Evolutionary conservation across 2,888 invertebrate genomes (phyloP).

Genomic region (Heliconius ethilla): DNA sequence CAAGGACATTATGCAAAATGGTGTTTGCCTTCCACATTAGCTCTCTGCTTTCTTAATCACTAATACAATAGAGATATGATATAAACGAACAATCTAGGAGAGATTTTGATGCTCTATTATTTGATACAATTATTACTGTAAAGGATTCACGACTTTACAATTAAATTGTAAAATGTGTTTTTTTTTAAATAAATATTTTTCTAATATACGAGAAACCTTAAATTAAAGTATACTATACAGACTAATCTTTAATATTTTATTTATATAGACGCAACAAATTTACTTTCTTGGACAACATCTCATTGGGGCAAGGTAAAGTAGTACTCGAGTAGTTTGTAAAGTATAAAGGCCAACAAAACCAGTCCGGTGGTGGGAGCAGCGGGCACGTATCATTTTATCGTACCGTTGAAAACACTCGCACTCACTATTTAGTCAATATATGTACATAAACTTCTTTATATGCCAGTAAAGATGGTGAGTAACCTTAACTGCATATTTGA

Average conservation of each 20-base stretch:
- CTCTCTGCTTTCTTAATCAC: slow-evolving; percentile 63
- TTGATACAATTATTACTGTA: background rate
- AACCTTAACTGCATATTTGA: too few relatives aligned
- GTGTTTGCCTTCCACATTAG: slow-evolving; percentile 74
- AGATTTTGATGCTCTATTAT: slow-evolving; percentile 36
- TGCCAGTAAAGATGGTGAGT: too few relatives aligned
- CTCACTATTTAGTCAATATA: slow-evolving; percentile 67
- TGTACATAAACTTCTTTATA: background rate
- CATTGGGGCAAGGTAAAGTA: slow-evolving; percentile 14
- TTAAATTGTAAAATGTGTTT: background rate
- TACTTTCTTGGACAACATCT: slow-evolving; percentile 17
- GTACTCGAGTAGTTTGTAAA: slow-evolving; percentile 32
- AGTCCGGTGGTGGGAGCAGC: slow-evolving; percentile 58
- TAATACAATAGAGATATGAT: slow-evolving; percentile 60
- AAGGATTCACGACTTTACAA: background rate
- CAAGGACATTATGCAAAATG: slow-evolving; percentile 75
- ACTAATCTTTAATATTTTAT: background rate
- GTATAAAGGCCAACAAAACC: slow-evolving; percentile 54
- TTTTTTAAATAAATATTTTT: too few relatives aligned
- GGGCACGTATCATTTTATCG: slow-evolving; percentile 74
- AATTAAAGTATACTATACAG: background rate
- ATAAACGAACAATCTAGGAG: slow-evolving; percentile 44
- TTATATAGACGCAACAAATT: background rate
- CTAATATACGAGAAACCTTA: too few relatives aligned
- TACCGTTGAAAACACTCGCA: slow-evolving; percentile 69